Conservation (phyloP, 2,888 invertebrate genomes). For the Cenopis cana region DNA sequence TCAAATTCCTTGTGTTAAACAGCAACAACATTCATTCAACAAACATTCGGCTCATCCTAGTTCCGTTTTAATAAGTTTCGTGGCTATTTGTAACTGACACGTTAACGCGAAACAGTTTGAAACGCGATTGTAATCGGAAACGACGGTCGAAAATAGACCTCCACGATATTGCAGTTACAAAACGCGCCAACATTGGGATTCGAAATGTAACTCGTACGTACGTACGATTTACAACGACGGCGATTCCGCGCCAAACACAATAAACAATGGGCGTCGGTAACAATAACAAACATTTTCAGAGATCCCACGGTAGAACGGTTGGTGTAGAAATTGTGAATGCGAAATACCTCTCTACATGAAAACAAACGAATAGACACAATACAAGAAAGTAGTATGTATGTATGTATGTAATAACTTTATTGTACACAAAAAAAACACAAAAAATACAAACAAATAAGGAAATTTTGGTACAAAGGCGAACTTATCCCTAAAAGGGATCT, state of each 20-base stretch:
- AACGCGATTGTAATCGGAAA: background rate
- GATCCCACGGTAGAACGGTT: constrained; percentile 20
- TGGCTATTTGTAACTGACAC: background rate
- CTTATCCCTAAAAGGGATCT: too few relatives aligned
- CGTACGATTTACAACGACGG: constrained; percentile 17
- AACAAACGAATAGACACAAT: too few relatives aligned
- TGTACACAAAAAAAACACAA: too few relatives aligned
- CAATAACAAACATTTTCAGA: constrained; percentile 27
- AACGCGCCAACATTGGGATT: constrained; percentile 4
- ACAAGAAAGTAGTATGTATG: too few relatives aligned
- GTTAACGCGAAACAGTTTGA: background rate
- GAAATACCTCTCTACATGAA: background rate
- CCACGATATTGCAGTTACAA: background rate
- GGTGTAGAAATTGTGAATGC: background rate
- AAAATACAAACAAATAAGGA: too few relatives aligned
- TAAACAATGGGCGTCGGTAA: constrained; percentile 45
- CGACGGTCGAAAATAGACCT: background rate
- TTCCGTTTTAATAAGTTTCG: background rate
- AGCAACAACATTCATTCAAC: too few relatives aligned
- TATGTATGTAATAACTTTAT: too few relatives aligned
- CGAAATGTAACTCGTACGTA: constrained; percentile 31
- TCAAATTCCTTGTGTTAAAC: too few relatives aligned
- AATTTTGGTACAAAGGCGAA: too few relatives aligned
- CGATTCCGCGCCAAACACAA: constrained; percentile 45
- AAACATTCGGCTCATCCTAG: too few relatives aligned